Base-by-base conservation (phyloP, 2,888 invertebrate species). In the Cheilosia scutellata region DNA sequence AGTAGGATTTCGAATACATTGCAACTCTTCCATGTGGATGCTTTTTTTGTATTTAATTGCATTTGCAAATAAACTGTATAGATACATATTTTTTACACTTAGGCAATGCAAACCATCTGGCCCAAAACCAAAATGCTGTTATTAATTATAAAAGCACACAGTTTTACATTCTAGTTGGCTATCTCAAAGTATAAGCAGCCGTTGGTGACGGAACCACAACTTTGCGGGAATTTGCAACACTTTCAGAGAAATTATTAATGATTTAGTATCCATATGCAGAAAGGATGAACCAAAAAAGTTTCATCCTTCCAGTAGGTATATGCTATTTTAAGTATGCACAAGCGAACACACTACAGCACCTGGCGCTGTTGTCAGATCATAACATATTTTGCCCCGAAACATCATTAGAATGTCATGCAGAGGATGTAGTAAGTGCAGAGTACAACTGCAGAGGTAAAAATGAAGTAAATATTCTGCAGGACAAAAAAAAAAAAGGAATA, bases 381-480 rank as follows among this genome's bases (percentile, higher is more conserved):
- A 79, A 75, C 78, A 84, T 60, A 79, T 78, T 79, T 79, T 71
- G 83, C 83, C 83, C 74, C 57, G 58, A 84, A 84, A 79, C 83
- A 84, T 84, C 79, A 79, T 84, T 79, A 75, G 79, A 79, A 79
- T 75, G 79, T 68, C 78, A 79, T 84, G 79, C 37, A 70, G 53
- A 58, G 63, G 74, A 74, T 79, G 74, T 60, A 53, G 74, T 60
- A 58, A 79, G 63, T 84, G 78, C 68, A 84, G 57, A 84, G 51
- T 70, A 63, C 68, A 63, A 83, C 75, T 79, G 75, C 79, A 84
- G 68, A 70, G 70, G 74, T 78, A 74, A 65, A 53, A 68, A 74
- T 62, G 27, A 13, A 55, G 44, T 44, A 6, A 47, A 29, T 49
- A 16, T 5, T 4, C 20, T 13, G 20, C 6, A 20, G 31, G 29